These are phyloP conservation scores for Hydropsyche tenuis DNA, from an alignment of 1,140 invertebrate species.

Conservation along the genomic window DNA sequence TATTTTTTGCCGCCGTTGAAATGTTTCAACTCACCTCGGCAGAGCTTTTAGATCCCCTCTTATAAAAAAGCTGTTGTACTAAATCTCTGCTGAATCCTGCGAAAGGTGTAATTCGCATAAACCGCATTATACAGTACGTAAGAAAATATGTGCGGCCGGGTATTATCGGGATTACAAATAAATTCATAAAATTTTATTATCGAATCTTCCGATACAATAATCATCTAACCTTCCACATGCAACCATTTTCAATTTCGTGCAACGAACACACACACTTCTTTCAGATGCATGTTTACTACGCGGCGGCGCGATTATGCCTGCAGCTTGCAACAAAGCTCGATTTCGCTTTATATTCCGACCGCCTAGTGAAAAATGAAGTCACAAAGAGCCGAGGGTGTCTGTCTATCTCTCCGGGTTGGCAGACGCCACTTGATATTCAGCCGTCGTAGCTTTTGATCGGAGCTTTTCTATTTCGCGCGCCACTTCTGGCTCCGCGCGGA, in stretches of 20 bases:
- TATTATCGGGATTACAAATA: background rate
- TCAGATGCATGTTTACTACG: too few species aligned
- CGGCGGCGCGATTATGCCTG: conserved; percentile 21
- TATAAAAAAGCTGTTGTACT: too few species aligned
- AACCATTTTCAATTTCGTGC: too few species aligned
- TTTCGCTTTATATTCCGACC: conserved; percentile 30
- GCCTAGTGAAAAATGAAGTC: conserved; percentile 44
- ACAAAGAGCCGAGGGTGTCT: conserved; percentile 32
- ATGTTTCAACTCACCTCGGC: too few species aligned
- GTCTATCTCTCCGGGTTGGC: background rate
- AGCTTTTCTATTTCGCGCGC: conserved; percentile 49
- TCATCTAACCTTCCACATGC: too few species aligned
- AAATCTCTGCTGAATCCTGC: too few species aligned
- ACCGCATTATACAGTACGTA: background rate
- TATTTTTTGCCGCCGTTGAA: too few species aligned
- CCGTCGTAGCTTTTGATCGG: conserved; percentile 45
- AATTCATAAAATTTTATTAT: background rate
- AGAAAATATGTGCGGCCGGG: background rate
- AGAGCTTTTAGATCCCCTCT: too few species aligned
- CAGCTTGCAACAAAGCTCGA: conserved; percentile 26
- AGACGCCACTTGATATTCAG: conserved; percentile 44
- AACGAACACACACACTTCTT: too few species aligned
- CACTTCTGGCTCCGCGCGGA: too few species aligned
- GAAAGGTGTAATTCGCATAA: too few species aligned
- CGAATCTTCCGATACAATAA: background rate